Evolutionary conservation across 2,797 vertebrate genomes (phyloP).

Genomic region (Poecilia velifera): DNA sequence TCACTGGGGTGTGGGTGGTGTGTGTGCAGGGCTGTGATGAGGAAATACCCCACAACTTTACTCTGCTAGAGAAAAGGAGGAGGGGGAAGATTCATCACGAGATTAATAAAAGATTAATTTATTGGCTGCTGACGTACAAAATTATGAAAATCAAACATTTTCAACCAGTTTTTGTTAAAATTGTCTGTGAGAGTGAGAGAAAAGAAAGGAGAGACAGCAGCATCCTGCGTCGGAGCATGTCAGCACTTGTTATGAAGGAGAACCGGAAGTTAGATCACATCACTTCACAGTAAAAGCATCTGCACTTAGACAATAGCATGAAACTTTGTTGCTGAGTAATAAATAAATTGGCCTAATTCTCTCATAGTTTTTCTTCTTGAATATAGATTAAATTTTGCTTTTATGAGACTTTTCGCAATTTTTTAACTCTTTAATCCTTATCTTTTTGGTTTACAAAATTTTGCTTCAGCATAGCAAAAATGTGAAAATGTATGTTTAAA

Average conservation of each 20-base stretch:
- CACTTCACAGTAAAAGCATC: conserved; percentile 50
- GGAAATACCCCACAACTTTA: conserved; percentile 29
- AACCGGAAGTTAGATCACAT: neutral
- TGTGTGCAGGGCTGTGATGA: conserved; percentile 2
- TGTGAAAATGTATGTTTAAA: too few species aligned
- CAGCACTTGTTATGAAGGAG: conserved; percentile 72
- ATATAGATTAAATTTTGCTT: neutral
- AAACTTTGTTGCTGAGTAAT: neutral
- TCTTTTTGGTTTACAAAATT: too few species aligned
- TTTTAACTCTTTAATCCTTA: too few species aligned
- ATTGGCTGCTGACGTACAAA: neutral
- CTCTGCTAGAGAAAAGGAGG: neutral
- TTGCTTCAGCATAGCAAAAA: too few species aligned
- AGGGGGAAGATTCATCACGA: neutral
- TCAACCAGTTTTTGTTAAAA: neutral
- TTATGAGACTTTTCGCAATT: neutral
- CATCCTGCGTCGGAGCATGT: conserved; percentile 68
- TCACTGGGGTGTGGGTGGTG: conserved; percentile 5
- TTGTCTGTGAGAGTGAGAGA: neutral
- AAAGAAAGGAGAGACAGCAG: neutral
- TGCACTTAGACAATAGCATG: neutral
- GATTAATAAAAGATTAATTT: neutral
- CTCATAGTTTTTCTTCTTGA: neutral
- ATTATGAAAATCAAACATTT: neutral
- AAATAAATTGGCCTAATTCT: neutral